Conservation (phyloP, 2,113 vertebrate species). For the Verasper variegatus region DNA sequence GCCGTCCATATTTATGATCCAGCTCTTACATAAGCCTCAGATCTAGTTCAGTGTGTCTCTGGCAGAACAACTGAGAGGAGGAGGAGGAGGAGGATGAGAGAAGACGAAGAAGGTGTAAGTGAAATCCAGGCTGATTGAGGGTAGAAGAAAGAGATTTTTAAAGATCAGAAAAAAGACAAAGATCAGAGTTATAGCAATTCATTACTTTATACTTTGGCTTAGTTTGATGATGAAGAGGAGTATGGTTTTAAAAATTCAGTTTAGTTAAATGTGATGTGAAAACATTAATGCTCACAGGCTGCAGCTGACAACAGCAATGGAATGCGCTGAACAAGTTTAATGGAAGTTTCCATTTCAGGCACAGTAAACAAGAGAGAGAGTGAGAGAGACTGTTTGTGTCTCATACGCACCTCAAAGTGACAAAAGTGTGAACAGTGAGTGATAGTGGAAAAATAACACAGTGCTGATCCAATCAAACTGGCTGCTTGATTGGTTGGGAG, state of each 20-base stretch:
- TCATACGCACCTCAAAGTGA: background rate
- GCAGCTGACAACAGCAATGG: background rate
- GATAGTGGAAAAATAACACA: background rate
- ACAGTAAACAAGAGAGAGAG: constrained; percentile 1
- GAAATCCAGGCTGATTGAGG: constrained; percentile 12
- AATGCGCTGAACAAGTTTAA: constrained; percentile 4
- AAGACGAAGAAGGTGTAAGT: constrained; percentile 38
- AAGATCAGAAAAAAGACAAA: background rate
- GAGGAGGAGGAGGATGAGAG: background rate
- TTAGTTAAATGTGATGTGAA: background rate
- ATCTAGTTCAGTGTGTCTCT: constrained; percentile 75
- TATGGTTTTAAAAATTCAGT: too few relatives aligned
- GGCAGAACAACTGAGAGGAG: constrained; percentile 39
- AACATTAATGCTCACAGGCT: background rate
- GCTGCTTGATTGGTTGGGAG: background rate
- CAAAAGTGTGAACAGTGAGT: background rate
- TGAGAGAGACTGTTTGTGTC: background rate
- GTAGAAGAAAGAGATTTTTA: background rate
- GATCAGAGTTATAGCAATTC: background rate
- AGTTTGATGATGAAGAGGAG: too few relatives aligned
- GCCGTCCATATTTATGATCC: constrained; percentile 72
- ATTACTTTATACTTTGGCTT: too few relatives aligned
- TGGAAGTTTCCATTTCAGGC: constrained; percentile 5
- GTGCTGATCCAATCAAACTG: background rate
- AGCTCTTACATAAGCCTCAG: constrained; percentile 74